Evolutionary conservation across 2,888 invertebrate species (phyloP), one percentile per base, ranked within the genome.

Genomic region (Polymixis flavicincta): DNA sequence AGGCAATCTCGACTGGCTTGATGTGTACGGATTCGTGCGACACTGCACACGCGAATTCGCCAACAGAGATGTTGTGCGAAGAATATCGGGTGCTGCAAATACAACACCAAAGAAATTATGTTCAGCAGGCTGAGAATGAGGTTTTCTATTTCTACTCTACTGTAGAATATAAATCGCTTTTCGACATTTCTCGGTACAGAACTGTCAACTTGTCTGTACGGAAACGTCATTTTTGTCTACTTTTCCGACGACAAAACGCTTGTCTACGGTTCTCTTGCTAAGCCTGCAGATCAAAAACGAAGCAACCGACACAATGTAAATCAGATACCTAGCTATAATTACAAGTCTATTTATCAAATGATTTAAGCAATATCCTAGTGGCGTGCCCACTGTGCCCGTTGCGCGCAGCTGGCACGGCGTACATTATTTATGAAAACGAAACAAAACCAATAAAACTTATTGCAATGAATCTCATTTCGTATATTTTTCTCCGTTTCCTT

Each of bases 361-460:
- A 78, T 78, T 78, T 65, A 80, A 74, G 67, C 59, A 77, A 75
- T 80, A 77, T 75, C 79, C 1, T 28, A 9, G 57, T 19, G n/a
- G 52, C 37, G 54, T 17, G 52, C 19, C 48, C 71, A 32, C 19
- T 37, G 32, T 17, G 59, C 14, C 48, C 48, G 25, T 9, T 60
- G 66, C 28, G 52, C 65, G 66, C 75, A 75, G 80, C 78, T 82
- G 86, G 84, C 75, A 72, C 73, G 74, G 64, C 80, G 80, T 86
- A 89, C 89, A 85, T 86, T 87, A 88, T 89, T 89, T 86, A 87
- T 90, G 85, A 85, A 89, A 87, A 85, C 79, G 76, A 87, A 89
- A 90, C 86, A 90, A 89, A 90, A 85, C 87, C 84, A 87, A 90
- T 90, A 90, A 88, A 90, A 90, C 84, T 91, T 86, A 83, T 77